Evolutionary conservation across 64 coral and sea anemone species (phyloP), one percentile per base, ranked within the genome.

Genomic region (Stichodactyla mertensii): DNA sequence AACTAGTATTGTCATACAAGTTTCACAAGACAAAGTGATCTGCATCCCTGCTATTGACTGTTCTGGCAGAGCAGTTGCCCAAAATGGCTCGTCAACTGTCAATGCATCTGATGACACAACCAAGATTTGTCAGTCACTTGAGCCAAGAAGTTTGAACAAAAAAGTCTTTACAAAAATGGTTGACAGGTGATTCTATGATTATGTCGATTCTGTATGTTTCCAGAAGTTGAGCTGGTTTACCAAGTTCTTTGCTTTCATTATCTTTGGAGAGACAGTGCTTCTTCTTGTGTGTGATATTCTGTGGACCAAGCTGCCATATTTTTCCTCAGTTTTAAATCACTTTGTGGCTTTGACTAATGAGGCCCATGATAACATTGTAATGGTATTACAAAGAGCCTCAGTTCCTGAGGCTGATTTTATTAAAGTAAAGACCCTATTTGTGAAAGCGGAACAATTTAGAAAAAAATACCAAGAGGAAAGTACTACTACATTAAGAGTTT

Each of bases 321-420:
- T 82, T 9, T 93, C 92, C 31, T 69, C 87, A 85, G 78, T 55
- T 7, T 12, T 93, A n/a, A 86, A 93, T 18, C 74, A 93, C 57
- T 66, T 66, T 66, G 62, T 66, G 62, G 18, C 16, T 66, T 66
- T 66, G 5, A 12, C 62, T n/a, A 20, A 66, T 4, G 62, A 66
- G 12, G 16, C 18, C 7, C n/a, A n/a, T 4, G 20, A 66, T 36
- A 36, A 36, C 31, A 36, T 36, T 36, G 0, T 36, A 36, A 36
- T 1, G 31, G 31, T 20, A 61, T 61, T 2, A 61, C 18, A 61
- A 61, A n/a, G n/a, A n/a, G n/a, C n/a, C n/a, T n/a, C n/a, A 12
- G 18, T 61, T 14, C 58, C 58, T 2, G 58, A 61, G 10, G 58
- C 58, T 61, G 58, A 61, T 61, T 12, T 14, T 61, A 12, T 61